phyloP scores from a whole-genome alignment of 2,888 invertebrate species.

The Leptopilina syphax region DNA sequence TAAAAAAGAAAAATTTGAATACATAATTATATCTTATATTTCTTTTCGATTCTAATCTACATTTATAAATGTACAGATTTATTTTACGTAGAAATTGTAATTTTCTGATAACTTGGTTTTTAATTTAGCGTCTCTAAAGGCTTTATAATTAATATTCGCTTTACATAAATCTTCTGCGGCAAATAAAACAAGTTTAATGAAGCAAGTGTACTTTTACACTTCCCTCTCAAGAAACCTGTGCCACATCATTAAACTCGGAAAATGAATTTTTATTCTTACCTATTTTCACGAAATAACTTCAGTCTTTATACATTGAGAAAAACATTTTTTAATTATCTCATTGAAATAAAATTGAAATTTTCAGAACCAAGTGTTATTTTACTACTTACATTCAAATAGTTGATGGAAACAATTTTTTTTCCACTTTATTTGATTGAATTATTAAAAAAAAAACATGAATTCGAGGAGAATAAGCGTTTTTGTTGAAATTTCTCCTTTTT shows the following conservation, averaged over 20 bases:
- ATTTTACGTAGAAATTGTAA: background rate
- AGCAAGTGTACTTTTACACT: background rate
- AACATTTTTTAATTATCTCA: background rate
- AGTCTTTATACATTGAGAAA: background rate
- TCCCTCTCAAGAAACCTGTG: background rate
- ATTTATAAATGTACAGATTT: no score
- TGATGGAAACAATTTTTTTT: no score
- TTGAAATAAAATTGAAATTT: no score
- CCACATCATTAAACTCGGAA: background rate
- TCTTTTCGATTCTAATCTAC: no score
- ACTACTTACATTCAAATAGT: no score
- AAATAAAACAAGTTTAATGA: slow-evolving; percentile 20
- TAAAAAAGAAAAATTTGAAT: no score
- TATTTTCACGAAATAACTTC: slow-evolving; percentile 3
- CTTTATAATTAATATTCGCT: slow-evolving; percentile 12
- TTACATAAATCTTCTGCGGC: slow-evolving; percentile 12
- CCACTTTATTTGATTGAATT: no score
- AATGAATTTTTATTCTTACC: background rate
- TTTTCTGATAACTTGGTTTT: background rate
- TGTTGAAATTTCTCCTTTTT: no score
- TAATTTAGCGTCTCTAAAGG: background rate
- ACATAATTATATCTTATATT: no score
- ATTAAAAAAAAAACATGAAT: no score
- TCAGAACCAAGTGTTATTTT: no score
- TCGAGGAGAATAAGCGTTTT: no score